Percentiles rank a stretch among this genome's conserved stretches.
Conservation (phyloP, 2,888 invertebrate genomes). For the Synanthedon formicaeformis region DNA sequence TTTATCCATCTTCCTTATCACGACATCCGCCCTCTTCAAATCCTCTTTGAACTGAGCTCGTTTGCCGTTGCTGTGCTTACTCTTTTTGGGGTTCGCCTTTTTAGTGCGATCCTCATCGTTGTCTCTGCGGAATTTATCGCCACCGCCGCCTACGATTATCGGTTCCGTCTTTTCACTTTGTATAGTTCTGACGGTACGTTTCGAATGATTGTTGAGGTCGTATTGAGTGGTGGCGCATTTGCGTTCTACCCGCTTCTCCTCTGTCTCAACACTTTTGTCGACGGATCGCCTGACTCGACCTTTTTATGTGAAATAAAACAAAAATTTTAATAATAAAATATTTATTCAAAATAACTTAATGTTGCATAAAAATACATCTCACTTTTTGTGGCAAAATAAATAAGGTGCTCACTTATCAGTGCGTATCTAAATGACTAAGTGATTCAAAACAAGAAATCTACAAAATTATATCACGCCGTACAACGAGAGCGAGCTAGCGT, state of each 20-base stretch:
- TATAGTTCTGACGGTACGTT: conserved; percentile 4
- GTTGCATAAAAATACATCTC: neutral
- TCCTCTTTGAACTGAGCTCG: neutral
- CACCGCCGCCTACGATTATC: conserved; percentile 6
- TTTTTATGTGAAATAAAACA: conserved; percentile 30
- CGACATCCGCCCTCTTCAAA: neutral
- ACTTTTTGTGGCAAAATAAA: conserved; percentile 6
- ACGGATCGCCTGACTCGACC: conserved; percentile 14
- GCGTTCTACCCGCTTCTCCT: conserved; percentile 6
- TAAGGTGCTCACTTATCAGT: conserved; percentile 9
- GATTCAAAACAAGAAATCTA: neutral
- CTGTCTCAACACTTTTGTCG: conserved; percentile 9
- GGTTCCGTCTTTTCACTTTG: conserved; percentile 2
- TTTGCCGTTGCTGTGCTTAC: neutral
- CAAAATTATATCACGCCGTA: no score
- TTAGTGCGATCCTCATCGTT: conserved; percentile 4
- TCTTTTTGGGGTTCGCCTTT: conserved; percentile 3
- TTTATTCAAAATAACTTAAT: conserved; percentile 16
- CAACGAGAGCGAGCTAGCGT: no score
- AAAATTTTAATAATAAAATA: conserved; percentile 12
- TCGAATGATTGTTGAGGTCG: conserved; percentile 7
- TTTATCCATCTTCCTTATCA: conserved; percentile 5
- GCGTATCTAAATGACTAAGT: neutral
- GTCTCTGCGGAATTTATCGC: conserved; percentile 4
- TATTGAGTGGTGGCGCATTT: conserved; percentile 14